phyloP scores from a whole-genome alignment of 2,113 vertebrate species.

The Cinclus mexicanus region DNA sequence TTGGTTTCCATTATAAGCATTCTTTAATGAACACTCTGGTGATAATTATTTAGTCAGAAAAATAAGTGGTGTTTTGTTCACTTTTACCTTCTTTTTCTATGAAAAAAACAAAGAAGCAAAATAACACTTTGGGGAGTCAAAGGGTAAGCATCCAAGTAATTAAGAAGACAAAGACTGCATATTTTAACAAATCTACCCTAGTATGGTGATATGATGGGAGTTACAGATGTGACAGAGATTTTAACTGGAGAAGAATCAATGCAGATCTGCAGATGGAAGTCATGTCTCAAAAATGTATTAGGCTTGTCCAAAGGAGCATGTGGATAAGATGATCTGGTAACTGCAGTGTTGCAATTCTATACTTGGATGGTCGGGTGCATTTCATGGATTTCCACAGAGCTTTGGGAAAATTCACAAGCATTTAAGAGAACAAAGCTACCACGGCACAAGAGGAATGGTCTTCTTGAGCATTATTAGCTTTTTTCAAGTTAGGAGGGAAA shows the following conservation, averaged over 20 bases:
- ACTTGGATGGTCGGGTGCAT: background rate
- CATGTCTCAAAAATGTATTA: conserved; percentile 13
- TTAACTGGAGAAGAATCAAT: background rate
- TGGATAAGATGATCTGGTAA: background rate
- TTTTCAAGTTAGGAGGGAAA: background rate
- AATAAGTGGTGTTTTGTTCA: background rate
- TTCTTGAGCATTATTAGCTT: background rate
- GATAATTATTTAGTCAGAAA: background rate
- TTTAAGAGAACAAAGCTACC: background rate
- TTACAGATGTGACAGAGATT: conserved; percentile 21
- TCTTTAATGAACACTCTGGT: background rate
- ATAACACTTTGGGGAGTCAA: background rate
- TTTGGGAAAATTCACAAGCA: background rate
- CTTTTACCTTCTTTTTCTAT: background rate
- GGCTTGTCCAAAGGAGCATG: background rate
- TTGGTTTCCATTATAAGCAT: background rate
- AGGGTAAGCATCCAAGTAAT: background rate
- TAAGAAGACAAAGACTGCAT: background rate
- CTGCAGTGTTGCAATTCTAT: background rate
- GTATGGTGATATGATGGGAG: background rate
- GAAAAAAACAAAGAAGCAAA: background rate
- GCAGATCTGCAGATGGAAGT: conserved; percentile 10
- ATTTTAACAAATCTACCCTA: background rate
- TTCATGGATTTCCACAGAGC: background rate
- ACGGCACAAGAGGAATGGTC: background rate